Percentiles rank a stretch among this genome's conserved stretches.
Evolutionary conservation across 2,888 invertebrate species (phyloP).

Genomic region (Cataglyphis livida): DNA sequence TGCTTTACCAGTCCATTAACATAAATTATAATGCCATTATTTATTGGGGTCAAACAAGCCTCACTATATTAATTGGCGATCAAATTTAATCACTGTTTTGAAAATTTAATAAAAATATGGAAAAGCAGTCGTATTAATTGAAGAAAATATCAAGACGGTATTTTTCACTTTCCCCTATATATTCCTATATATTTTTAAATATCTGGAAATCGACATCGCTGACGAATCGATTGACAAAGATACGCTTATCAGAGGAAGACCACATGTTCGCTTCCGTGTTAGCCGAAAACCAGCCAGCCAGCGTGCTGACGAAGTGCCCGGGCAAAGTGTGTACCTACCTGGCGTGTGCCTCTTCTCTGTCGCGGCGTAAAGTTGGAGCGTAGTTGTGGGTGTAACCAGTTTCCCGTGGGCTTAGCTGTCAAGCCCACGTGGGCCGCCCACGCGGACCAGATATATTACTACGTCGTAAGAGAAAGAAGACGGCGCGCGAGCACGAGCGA

Average conservation of each 20-base stretch:
- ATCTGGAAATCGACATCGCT: neutral
- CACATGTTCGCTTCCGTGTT: constrained; percentile 61
- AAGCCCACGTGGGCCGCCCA: constrained; percentile 85
- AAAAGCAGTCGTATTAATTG: neutral
- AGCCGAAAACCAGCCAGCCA: neutral
- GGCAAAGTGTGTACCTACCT: constrained; percentile 63
- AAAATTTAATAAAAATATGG: neutral
- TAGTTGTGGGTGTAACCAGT: constrained; percentile 84
- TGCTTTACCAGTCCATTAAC: neutral
- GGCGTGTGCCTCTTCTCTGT: constrained; percentile 69
- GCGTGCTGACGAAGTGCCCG: constrained; percentile 36
- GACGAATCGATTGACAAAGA: neutral
- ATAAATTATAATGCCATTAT: constrained; percentile 24
- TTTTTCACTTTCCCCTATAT: neutral
- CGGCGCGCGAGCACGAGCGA: constrained; percentile 53
- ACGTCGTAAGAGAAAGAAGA: constrained; percentile 72
- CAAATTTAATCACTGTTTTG: neutral
- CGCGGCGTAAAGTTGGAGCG: constrained; percentile 56
- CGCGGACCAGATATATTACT: constrained; percentile 80
- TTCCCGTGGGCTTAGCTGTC: constrained; percentile 84
- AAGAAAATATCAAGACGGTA: neutral
- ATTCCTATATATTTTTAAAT: neutral
- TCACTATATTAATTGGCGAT: neutral
- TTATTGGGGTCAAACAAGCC: constrained; percentile 7
- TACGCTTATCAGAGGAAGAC: constrained; percentile 20